phyloP scores from a whole-genome alignment of 2,888 invertebrate species.

The Leptinotarsa peninsularis region DNA sequence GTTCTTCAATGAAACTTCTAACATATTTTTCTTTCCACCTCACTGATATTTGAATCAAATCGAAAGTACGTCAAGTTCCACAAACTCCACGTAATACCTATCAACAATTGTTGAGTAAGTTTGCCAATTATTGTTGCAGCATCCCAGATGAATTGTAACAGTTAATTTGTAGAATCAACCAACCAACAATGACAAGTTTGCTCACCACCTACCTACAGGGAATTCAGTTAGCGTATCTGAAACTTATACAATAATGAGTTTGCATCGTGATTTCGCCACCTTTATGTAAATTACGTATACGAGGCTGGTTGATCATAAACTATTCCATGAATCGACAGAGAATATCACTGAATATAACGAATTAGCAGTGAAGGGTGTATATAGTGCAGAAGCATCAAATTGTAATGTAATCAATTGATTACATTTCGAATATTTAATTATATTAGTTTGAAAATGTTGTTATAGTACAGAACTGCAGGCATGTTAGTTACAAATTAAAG shows the following conservation, averaged over 20 bases:
- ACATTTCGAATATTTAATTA: no score
- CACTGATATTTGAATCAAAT: no score
- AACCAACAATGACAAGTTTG: slow-evolving; percentile 9
- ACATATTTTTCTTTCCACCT: no score
- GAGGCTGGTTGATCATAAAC: not conserved
- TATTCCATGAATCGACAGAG: not conserved
- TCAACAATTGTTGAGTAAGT: slow-evolving; percentile 4
- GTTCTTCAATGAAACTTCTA: no score
- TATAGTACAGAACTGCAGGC: no score
- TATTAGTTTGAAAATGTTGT: no score
- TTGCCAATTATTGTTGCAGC: not conserved
- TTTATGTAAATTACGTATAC: slow-evolving; percentile 5
- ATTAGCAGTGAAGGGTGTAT: no score
- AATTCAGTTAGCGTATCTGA: slow-evolving; percentile 11
- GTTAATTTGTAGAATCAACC: slow-evolving; percentile 14
- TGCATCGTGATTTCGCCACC: not conserved
- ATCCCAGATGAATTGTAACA: slow-evolving; percentile 16
- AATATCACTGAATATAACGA: not conserved
- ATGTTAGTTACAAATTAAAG: no score
- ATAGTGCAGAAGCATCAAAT: no score
- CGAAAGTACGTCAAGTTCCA: no score
- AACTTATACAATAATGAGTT: slow-evolving; percentile 13
- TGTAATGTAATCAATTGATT: no score
- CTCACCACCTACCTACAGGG: slow-evolving; percentile 4
- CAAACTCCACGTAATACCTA: not conserved